Evolutionary conservation across 92 coral and sea anemone genomes (phyloP).

Genomic region (Porites divaricata): DNA sequence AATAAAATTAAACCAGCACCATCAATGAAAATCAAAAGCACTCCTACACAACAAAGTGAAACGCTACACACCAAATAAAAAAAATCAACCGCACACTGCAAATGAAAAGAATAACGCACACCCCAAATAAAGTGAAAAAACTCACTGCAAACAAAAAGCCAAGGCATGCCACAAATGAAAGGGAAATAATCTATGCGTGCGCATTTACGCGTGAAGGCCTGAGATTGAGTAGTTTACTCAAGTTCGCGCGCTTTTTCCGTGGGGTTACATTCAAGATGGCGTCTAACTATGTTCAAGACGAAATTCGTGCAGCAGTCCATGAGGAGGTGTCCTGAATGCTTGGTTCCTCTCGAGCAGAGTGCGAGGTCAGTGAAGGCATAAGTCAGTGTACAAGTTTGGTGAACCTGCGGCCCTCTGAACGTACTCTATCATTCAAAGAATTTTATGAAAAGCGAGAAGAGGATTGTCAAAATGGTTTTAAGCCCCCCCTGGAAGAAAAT

Average conservation of each 20-base stretch:
- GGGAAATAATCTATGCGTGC: too few species aligned
- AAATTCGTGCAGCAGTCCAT: slow-evolving; percentile 27
- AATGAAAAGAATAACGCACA: too few species aligned
- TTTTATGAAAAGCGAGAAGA: slow-evolving; percentile 58
- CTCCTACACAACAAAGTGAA: too few species aligned
- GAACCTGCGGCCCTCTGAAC: slow-evolving; percentile 12
- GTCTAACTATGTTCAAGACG: slow-evolving; percentile 5
- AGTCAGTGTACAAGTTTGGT: not conserved
- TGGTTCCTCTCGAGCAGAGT: not conserved
- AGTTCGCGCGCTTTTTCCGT: not conserved
- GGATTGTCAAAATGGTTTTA: slow-evolving; percentile 48
- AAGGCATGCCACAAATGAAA: too few species aligned
- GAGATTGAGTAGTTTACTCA: not conserved
- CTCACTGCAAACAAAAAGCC: too few species aligned
- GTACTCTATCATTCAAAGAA: slow-evolving; percentile 59
- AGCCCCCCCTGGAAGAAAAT: slow-evolving; percentile 47
- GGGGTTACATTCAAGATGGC: slow-evolving; percentile 14
- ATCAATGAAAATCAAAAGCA: too few species aligned
- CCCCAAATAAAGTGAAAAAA: too few species aligned
- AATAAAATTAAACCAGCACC: too few species aligned
- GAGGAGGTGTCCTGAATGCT: slow-evolving; percentile 37
- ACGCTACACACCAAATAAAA: too few species aligned
- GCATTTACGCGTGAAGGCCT: not conserved
- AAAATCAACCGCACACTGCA: too few species aligned
- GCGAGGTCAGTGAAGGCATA: not conserved